These are phyloP conservation scores for Maconellicoccus hirsutus DNA, from an alignment of 1,140 invertebrate species.

Conservation along the genomic window DNA sequence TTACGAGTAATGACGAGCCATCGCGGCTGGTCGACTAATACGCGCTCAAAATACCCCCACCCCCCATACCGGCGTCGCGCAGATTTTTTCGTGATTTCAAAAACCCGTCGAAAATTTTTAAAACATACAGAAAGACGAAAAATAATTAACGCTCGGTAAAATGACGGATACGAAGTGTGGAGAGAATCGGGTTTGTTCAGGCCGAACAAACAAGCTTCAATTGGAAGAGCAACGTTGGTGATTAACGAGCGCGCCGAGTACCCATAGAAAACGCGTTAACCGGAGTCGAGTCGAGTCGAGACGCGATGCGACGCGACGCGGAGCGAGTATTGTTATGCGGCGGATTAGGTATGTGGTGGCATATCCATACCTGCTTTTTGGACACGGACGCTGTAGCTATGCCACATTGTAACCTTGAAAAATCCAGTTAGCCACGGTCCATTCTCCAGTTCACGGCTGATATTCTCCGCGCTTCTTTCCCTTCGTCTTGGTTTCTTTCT, in stretches of 20 bases:
- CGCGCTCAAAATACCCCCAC: background rate
- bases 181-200: slow-evolving; percentile 16
- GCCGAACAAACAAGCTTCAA: slow-evolving; percentile 15
- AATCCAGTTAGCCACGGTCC: slow-evolving; percentile 20
- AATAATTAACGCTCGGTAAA: slow-evolving; percentile 17
- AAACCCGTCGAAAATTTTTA: background rate
- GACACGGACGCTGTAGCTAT: slow-evolving; percentile 7
- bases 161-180: slow-evolving; percentile 15
- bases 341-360: slow-evolving; percentile 21
- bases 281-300: background rate
- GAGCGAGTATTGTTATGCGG: slow-evolving; percentile 16
- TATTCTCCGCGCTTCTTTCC: background rate
- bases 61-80: background rate
- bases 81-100: background rate
- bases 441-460: slow-evolving; percentile 18
- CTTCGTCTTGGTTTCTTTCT: too few relatives aligned
- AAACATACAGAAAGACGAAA: slow-evolving; percentile 15
- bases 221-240: background rate
- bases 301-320: background rate
- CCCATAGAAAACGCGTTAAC: too few relatives aligned
- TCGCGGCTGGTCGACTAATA: background rate
- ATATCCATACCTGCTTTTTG: slow-evolving; percentile 21
- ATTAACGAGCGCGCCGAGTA: background rate
- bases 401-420: slow-evolving; percentile 21
- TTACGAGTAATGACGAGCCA: too few relatives aligned